Conservation (phyloP, 2,113 vertebrate genomes). For the Nothocercus nigrocapillus region DNA sequence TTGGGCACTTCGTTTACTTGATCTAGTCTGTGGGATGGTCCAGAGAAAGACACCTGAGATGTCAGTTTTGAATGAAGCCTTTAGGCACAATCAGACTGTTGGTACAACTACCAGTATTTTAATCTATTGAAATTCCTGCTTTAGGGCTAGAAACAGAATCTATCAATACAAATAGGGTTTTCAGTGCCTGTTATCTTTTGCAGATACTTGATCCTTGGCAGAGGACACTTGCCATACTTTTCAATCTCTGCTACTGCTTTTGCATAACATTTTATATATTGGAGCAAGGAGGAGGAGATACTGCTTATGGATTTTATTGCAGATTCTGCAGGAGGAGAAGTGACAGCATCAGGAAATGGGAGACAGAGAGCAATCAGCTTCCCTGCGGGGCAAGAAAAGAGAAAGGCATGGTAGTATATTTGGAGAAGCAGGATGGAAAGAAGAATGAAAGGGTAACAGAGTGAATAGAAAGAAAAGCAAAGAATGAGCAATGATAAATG, state of each 20-base stretch:
- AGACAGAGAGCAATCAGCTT: slow-evolving; percentile 20
- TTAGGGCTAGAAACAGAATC: not conserved
- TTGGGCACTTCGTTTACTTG: not conserved
- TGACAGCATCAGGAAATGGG: slow-evolving; percentile 40
- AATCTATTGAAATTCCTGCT: not conserved
- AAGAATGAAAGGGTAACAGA: slow-evolving; percentile 57
- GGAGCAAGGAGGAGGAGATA: not conserved
- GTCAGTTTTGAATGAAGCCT: not conserved
- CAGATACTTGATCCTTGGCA: not conserved
- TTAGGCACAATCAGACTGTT: not conserved
- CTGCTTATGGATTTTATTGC: not conserved
- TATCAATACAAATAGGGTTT: not conserved
- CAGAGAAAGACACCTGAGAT: not conserved
- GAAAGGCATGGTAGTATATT: not conserved
- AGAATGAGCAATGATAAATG: slow-evolving; percentile 54
- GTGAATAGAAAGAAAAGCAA: slow-evolving; percentile 55
- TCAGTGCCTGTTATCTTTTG: not conserved
- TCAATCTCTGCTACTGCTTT: not conserved
- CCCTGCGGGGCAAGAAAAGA: slow-evolving; percentile 50
- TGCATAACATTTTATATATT: not conserved
- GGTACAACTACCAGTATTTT: not conserved
- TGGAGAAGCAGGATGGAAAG: slow-evolving; percentile 37
- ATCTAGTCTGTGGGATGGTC: not conserved
- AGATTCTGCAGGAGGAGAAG: slow-evolving; percentile 22
- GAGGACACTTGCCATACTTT: not conserved